Evolutionary conservation across 2,113 vertebrate genomes (phyloP).

Genomic region (Lophura nycthemera): DNA sequence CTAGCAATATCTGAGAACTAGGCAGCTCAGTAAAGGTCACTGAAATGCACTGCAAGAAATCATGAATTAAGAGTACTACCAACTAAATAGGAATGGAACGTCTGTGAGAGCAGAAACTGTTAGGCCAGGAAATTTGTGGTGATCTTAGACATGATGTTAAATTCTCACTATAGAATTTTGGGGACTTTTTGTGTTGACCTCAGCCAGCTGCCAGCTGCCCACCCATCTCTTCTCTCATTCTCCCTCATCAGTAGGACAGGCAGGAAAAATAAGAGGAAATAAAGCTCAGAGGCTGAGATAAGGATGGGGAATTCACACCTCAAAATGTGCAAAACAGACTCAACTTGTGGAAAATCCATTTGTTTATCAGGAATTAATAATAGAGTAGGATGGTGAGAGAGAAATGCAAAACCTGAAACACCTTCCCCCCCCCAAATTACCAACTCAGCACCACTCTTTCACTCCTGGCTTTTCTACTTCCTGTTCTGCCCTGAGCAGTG

Average conservation of each 20-base stretch:
- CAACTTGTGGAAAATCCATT: neutral
- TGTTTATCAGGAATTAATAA: neutral
- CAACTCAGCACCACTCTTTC: neutral
- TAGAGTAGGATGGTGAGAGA: neutral
- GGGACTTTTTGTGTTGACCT: fast-evolving
- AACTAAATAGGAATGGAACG: fast-evolving
- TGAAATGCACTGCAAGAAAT: neutral
- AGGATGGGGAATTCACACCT: neutral
- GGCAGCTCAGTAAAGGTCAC: neutral
- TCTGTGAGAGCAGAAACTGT: neutral
- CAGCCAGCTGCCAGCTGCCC: neutral
- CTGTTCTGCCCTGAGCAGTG: neutral
- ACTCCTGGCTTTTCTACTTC: neutral
- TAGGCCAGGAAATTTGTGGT: neutral
- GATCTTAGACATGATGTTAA: neutral
- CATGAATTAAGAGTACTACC: neutral
- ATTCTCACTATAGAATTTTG: neutral
- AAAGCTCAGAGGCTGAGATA: neutral
- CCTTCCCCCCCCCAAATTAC: neutral
- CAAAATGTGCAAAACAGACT: neutral
- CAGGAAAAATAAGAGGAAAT: neutral
- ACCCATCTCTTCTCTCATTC: fast-evolving
- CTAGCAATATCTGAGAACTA: neutral
- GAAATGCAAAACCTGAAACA: neutral
- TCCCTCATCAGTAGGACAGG: fast-evolving